These are phyloP conservation scores for Tenodera sinensis DNA, from an alignment of 2,888 invertebrate species.

Conservation along the genomic window DNA sequence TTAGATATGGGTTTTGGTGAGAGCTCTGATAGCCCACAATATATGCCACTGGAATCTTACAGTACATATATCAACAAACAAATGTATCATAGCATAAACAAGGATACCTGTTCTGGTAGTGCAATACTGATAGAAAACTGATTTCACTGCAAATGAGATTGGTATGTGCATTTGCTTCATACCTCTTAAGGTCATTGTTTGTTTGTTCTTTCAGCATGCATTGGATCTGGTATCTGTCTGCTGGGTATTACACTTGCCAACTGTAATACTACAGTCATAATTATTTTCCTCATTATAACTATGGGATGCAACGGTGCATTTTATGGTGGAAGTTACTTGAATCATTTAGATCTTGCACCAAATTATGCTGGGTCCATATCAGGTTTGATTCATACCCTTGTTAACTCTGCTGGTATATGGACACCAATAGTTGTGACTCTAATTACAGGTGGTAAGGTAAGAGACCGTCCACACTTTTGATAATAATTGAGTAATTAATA, in stretches of 20 bases:
- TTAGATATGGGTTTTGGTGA: too few relatives aligned
- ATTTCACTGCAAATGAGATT: too few relatives aligned
- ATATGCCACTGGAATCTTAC: too few relatives aligned
- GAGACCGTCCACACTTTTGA: not conserved
- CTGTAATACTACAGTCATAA: slow-evolving; percentile 16
- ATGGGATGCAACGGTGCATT: slow-evolving; percentile 5
- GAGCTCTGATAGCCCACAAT: too few relatives aligned
- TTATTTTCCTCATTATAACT: slow-evolving; percentile 19
- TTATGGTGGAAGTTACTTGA: slow-evolving; percentile 38
- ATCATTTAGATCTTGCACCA: slow-evolving; percentile 42
- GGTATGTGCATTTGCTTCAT: too few relatives aligned
- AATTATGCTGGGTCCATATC: slow-evolving; percentile 41
- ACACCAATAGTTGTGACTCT: slow-evolving; percentile 39
- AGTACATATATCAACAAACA: too few relatives aligned
- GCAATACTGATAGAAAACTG: too few relatives aligned
- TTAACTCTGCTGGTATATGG: slow-evolving; percentile 40
- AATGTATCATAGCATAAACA: too few relatives aligned
- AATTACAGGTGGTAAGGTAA: slow-evolving; percentile 33
- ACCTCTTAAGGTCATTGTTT: too few relatives aligned
- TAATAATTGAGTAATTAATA: too few relatives aligned
- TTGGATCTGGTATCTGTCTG: slow-evolving; percentile 17
- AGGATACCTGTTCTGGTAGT: too few relatives aligned
- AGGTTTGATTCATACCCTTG: slow-evolving; percentile 41
- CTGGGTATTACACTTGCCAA: slow-evolving; percentile 17
- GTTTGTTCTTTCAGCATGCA: slow-evolving; percentile 7